Base-by-base conservation (phyloP, 2,888 invertebrate genomes). In the Pollenia angustigena region DNA sequence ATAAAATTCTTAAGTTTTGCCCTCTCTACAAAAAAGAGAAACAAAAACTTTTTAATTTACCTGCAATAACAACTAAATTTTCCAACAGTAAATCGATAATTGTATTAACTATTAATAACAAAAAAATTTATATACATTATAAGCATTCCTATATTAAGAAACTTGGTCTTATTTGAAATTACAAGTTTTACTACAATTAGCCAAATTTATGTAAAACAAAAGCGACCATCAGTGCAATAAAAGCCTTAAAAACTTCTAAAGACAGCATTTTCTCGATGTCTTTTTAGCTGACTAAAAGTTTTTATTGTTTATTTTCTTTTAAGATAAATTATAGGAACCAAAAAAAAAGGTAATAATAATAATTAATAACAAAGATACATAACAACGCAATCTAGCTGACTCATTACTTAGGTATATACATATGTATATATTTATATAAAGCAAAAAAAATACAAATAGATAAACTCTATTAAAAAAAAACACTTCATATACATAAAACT, bases 331-430 rank as follows among this genome's bases (percentile, higher is more conserved):
- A 32, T 74, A 68, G 50, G 52, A 81, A 48, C 40, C 8, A 64
- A 54, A 9, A 12, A 54, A 23, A 64, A 82, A 82, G 46, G 48
- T 76, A 82, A 76, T 71, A 76, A 52, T 18, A 74, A 62, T 52
- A 81, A 56, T 64, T 52, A 18, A 23, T 12, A 23, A 56, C 14
- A 23, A 32, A 64, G 12, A 66, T 23, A 23, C 46, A 12, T 32
- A 62, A 71, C 82, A 74, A 81, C 56, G 50, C 66, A 74, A 81
- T 72, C 60, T 79, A 79, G 69, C 48, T 69, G 69, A 79, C 60
- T 79, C 52, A 54, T 69, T 23, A 58, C 60, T 50, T 52, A 76
- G 18, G 52, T 40, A 75, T 11, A 74, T 32, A 32, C 4, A 6
- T 32, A n/a, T 62, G 42, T 52, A 64, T 64, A 46, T 62, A 62